Evolutionary conservation across 2,113 vertebrate species (phyloP), one percentile per base, ranked within the genome.

Genomic region (Maccullochella peelii): DNA sequence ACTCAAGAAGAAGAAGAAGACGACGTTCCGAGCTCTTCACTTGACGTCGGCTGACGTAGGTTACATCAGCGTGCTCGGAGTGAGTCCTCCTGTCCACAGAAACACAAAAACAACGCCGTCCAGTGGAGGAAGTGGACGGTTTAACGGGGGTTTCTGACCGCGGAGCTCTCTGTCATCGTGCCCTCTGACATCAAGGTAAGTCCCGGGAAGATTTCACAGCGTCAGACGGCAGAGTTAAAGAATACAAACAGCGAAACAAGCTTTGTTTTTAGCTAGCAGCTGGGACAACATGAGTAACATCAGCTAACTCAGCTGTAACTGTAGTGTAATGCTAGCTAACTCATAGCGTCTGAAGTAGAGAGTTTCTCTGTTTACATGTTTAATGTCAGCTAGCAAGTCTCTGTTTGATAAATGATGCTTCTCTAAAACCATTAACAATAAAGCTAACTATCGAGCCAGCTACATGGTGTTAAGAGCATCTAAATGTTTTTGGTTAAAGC

Each of bases 51-150:
- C 3, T 4, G 57, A n/a, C 55, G 44, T 11, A 0, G 20, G 25
- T 27, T 11, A 2, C 55, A 21, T 59, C 2, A 5, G 66, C 44
- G 7, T 2, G 49, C 33, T 81, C 81, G 12, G 80, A 88, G 86
- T 86, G 86, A 88, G 73, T 0, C 54, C 30, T 82, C 77, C 0
- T 25, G 0, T 1, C 5, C 8, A 49, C 30, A 0, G 16, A 0
- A 12, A 18, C 12, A 25, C 74, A 8, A 77, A 67, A 87, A 89
- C 84, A 85, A 54, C 71, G 38, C n/a, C n/a, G n/a, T 0, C 30
- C 5, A n/a, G n/a, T n/a, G n/a, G 66, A 10, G 8, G 21, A 54
- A 9, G 5, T 2, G 25, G 49, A 83, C 33, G 36, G 5, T 5
- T 25, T 1, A 36, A 0, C 27, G 20, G 25, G 2, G 7, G 11